These are phyloP conservation scores for Ectemnius continuus DNA, from an alignment of 2,888 invertebrate species.

Conservation along the genomic window DNA sequence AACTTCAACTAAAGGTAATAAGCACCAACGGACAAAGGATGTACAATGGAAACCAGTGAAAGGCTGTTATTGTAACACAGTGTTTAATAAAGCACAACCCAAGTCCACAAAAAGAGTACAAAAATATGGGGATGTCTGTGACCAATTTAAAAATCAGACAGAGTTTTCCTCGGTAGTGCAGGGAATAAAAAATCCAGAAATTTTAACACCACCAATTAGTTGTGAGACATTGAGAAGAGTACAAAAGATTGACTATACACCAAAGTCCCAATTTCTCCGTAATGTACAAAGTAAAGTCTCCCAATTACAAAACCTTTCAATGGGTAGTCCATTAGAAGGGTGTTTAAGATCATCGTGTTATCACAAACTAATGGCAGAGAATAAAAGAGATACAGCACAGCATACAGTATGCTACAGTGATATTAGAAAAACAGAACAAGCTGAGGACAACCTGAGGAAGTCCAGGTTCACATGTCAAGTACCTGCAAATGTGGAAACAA, in stretches of 20 bases:
- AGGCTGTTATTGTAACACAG: constrained; percentile 67
- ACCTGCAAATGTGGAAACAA: constrained; percentile 4
- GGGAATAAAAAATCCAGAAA: constrained; percentile 9
- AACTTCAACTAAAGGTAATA: constrained; percentile 57
- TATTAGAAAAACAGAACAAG: constrained; percentile 1
- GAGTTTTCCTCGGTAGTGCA: constrained; percentile 26
- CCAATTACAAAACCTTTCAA: constrained; percentile 14
- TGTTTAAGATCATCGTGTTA: constrained; percentile 29
- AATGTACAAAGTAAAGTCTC: constrained; percentile 59
- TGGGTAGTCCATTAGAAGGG: constrained; percentile 14
- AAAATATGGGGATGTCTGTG: constrained; percentile 44
- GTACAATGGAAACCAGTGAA: constrained; percentile 61
- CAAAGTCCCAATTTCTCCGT: constrained; percentile 69
- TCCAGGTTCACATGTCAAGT: neutral
- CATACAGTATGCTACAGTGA: neutral
- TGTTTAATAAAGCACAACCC: constrained; percentile 44
- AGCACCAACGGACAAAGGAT: neutral
- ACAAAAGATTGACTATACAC: constrained; percentile 64
- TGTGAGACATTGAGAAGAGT: constrained; percentile 63
- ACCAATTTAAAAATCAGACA: constrained; percentile 45
- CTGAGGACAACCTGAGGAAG: neutral
- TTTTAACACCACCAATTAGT: constrained; percentile 48
- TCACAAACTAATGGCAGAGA: constrained; percentile 14
- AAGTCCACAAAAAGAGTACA: constrained; percentile 41
- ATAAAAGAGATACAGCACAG: neutral